Percentiles rank a stretch among this genome's conserved stretches.
phyloP scores from a whole-genome alignment of 2,113 vertebrate species.

The Gallinago jamesoni region DNA sequence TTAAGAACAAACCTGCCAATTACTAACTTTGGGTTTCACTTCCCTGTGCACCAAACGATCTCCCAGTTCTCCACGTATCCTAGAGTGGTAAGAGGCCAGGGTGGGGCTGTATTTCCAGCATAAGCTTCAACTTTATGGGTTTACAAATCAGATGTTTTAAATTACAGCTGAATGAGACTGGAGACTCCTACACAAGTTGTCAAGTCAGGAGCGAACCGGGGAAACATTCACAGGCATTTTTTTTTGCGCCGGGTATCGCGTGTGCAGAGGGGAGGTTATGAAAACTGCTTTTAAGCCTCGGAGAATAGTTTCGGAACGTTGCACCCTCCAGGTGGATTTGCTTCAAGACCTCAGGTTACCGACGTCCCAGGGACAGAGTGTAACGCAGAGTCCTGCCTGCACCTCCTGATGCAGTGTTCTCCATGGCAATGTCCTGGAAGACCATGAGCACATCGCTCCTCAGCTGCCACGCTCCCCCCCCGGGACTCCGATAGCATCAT shows the following conservation, averaged over 20 bases:
- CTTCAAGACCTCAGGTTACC: background rate
- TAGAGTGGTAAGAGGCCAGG: slow-evolving; percentile 21
- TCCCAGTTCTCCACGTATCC: background rate
- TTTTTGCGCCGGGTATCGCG: background rate
- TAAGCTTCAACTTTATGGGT: slow-evolving; percentile 59
- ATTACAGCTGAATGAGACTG: slow-evolving; percentile 64
- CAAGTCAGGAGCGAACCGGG: slow-evolving; percentile 35
- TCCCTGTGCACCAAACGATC: background rate
- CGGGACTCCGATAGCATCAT: slow-evolving; percentile 42
- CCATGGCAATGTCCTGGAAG: background rate
- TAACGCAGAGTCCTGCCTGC: background rate
- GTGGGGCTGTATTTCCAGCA: slow-evolving; percentile 33
- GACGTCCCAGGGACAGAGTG: background rate
- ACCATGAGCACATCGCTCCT: background rate
- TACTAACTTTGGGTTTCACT: background rate
- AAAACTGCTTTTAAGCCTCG: background rate
- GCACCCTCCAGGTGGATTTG: background rate
- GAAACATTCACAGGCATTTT: background rate
- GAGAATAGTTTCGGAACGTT: background rate
- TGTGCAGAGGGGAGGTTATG: background rate
- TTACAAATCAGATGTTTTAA: slow-evolving; percentile 68
- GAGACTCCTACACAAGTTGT: slow-evolving; percentile 61
- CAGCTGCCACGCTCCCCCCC: slow-evolving; percentile 29
- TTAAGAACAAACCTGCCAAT: background rate
- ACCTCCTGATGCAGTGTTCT: background rate